Conservation (phyloP, 2,797 vertebrate species). For the Iguana delicatissima region DNA sequence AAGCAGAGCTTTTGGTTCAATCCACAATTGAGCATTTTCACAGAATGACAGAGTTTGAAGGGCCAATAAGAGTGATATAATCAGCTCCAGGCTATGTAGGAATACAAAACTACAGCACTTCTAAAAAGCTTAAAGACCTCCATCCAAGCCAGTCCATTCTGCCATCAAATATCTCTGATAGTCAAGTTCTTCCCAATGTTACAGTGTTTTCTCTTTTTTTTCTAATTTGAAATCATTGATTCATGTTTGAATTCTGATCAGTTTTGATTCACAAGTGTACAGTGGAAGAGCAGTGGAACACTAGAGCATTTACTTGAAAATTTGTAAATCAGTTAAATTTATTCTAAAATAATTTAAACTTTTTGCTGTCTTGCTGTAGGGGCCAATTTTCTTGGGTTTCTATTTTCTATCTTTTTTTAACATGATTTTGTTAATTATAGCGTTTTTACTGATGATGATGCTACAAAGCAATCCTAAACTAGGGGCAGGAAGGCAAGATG, state of each 20-base stretch:
- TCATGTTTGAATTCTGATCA: too few relatives aligned
- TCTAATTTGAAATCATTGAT: too few relatives aligned
- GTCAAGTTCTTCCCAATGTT: too few relatives aligned
- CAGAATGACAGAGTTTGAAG: too few relatives aligned
- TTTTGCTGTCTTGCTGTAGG: neutral
- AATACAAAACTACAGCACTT: too few relatives aligned
- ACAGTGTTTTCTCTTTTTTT: too few relatives aligned
- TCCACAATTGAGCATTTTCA: conserved; percentile 10
- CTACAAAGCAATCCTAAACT: neutral
- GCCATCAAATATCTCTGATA: too few relatives aligned
- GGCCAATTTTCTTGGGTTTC: neutral
- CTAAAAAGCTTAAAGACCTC: too few relatives aligned
- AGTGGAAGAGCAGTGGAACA: neutral
- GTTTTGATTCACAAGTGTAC: neutral
- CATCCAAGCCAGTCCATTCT: too few relatives aligned
- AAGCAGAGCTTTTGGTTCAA: neutral
- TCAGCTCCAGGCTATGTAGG: too few relatives aligned
- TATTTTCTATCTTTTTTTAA: neutral
- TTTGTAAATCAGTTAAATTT: neutral
- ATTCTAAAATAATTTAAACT: conserved; percentile 28
- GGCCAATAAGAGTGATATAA: too few relatives aligned
- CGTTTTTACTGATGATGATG: too few relatives aligned
- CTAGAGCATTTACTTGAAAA: neutral
- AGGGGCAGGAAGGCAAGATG: neutral
- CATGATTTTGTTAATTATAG: neutral